phyloP scores from a whole-genome alignment of 2,113 vertebrate species.

The Dendrocopos noguchii region DNA sequence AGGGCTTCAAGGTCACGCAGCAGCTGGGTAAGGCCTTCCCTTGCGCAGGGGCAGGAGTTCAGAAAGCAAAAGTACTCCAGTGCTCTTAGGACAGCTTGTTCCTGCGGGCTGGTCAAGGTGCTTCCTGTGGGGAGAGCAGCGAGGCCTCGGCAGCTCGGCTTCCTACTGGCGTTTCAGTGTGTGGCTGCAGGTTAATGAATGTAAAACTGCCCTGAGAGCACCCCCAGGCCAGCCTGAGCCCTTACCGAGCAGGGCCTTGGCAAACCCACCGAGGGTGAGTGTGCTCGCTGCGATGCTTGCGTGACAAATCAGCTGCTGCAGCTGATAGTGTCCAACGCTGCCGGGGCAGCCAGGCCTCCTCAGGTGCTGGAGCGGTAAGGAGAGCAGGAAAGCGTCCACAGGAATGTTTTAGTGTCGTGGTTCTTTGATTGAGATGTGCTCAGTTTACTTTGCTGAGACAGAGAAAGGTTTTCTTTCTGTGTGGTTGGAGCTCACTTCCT shows the following conservation, averaged over 20 bases:
- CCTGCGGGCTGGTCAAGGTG: not conserved
- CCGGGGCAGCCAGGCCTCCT: not conserved
- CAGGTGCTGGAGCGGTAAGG: not conserved
- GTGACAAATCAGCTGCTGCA: not conserved
- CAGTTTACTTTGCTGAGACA: not conserved
- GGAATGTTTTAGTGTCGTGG: not conserved
- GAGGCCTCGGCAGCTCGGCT: accelerated
- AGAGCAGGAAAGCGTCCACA: not conserved
- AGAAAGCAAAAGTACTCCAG: not conserved
- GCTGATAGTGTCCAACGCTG: not conserved
- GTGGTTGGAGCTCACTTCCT: not conserved
- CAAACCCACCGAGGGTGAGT: not conserved
- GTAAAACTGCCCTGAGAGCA: not conserved
- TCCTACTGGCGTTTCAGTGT: not conserved
- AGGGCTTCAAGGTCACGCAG: no score
- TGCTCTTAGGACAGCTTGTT: not conserved
- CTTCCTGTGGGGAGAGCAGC: not conserved
- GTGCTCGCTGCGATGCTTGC: accelerated
- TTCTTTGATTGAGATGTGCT: not conserved
- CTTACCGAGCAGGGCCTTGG: not conserved
- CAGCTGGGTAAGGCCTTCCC: not conserved
- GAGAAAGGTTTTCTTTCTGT: not conserved
- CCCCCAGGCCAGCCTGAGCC: accelerated
- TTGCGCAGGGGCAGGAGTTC: not conserved
- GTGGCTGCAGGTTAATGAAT: not conserved